Evolutionary conservation across 1,140 invertebrate genomes (phyloP).

Genomic region (Apolygus lucorum): DNA sequence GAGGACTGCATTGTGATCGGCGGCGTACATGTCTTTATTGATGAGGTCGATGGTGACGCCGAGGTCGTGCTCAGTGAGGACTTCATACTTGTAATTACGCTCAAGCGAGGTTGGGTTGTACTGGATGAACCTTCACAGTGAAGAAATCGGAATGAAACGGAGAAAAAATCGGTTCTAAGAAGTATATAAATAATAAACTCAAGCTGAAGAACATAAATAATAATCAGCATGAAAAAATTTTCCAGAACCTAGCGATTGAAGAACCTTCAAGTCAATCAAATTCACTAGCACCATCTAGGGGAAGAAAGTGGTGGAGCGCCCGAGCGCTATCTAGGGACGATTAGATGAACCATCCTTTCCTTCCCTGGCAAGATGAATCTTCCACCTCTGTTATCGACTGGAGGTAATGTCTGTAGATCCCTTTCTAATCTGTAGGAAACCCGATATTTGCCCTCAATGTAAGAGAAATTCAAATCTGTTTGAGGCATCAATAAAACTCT

Average conservation of each 20-base stretch:
- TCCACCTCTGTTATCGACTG: too few relatives aligned
- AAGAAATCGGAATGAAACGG: background rate
- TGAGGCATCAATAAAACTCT: too few relatives aligned
- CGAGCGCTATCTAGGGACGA: too few relatives aligned
- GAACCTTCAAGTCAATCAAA: background rate
- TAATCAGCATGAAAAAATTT: background rate
- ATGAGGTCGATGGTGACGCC: conserved; percentile 95
- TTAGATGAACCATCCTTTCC: too few relatives aligned
- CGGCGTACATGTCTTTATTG: conserved; percentile 85
- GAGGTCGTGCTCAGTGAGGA: conserved; percentile 92
- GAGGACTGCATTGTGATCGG: conserved; percentile 59
- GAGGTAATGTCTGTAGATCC: too few relatives aligned
- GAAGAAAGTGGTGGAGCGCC: too few relatives aligned
- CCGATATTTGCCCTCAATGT: too few relatives aligned
- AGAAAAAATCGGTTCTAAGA: background rate
- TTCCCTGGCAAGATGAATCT: too few relatives aligned
- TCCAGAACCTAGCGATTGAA: background rate
- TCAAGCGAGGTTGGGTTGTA: conserved; percentile 93
- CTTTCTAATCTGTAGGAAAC: too few relatives aligned
- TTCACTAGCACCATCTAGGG: background rate
- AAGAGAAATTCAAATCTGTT: too few relatives aligned
- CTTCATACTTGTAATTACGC: conserved; percentile 91
- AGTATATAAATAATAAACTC: conserved; percentile 14
- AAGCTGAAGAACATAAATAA: conserved; percentile 12
- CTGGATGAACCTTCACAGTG: conserved; percentile 69